Evolutionary conservation across 1,140 invertebrate species (phyloP).

Genomic region (Marisa cornuarietis): DNA sequence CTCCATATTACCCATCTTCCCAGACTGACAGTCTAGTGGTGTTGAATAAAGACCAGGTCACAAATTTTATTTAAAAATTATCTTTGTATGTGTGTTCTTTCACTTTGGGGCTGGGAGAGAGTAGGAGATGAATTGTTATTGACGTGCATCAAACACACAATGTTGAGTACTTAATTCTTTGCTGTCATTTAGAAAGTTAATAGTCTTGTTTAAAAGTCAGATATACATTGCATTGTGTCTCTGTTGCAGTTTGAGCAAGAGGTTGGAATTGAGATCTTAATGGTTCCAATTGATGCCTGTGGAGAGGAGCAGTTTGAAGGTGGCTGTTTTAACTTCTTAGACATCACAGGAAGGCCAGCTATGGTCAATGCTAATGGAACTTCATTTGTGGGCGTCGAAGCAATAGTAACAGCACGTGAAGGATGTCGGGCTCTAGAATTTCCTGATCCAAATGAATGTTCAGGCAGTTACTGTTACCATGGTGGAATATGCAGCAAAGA

Average conservation of each 20-base stretch:
- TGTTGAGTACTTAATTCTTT: not conserved
- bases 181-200: not conserved
- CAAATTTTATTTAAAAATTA: constrained; percentile 3
- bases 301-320: constrained; percentile 91
- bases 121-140: no score
- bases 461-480: constrained; percentile 91
- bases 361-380: constrained; percentile 98
- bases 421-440: constrained; percentile 53
- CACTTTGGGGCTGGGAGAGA: no score
- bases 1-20: constrained; percentile 94
- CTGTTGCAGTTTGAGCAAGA: constrained; percentile 82
- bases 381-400: constrained; percentile 89
- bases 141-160: not conserved
- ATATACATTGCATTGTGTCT: constrained; percentile 24
- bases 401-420: constrained; percentile 88
- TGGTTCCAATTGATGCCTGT: constrained; percentile 98
- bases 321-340: constrained; percentile 91
- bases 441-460: constrained; percentile 73
- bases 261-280: constrained; percentile 94
- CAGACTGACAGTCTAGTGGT: constrained; percentile 92
- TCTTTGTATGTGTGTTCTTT: not conserved
- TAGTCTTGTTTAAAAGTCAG: not conserved
- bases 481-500: constrained; percentile 85
- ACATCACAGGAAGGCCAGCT: constrained; percentile 83
- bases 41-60: constrained; percentile 88